Conservation (phyloP, 2,113 vertebrate genomes). For the Turdus rufiventris region DNA sequence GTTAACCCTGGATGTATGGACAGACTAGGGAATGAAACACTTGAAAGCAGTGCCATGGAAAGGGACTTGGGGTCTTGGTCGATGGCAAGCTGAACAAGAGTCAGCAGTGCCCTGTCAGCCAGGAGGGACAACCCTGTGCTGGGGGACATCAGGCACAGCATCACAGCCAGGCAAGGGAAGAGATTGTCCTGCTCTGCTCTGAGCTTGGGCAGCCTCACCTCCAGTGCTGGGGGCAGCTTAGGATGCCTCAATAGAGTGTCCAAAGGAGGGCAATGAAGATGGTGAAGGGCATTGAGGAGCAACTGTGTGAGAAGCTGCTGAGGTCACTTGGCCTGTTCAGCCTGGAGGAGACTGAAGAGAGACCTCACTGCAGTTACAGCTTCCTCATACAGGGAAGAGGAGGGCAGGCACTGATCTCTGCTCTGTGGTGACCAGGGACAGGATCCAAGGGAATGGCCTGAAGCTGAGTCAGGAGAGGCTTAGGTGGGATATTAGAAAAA, state of each 20-base stretch:
- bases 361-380: fast-evolving
- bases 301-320: not conserved
- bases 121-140: fast-evolving
- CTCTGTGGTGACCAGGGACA: not conserved
- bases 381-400: fast-evolving
- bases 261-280: not conserved
- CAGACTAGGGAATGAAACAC: fast-evolving
- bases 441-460: not conserved
- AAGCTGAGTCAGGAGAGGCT: not conserved
- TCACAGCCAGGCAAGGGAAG: fast-evolving
- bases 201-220: fast-evolving
- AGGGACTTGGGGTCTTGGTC: fast-evolving
- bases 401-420: fast-evolving
- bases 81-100: fast-evolving
- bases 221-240: fast-evolving
- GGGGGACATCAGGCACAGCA: not conserved
- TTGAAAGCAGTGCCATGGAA: fast-evolving
- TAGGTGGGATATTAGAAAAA: not conserved
- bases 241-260: not conserved
- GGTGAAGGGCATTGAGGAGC: not conserved
- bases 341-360: no score
- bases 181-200: not conserved
- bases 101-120: not conserved
- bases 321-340: not conserved
- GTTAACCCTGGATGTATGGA: fast-evolving